Evolutionary conservation across 2,113 vertebrate genomes (phyloP).

Genomic region (Condylura cristata): DNA sequence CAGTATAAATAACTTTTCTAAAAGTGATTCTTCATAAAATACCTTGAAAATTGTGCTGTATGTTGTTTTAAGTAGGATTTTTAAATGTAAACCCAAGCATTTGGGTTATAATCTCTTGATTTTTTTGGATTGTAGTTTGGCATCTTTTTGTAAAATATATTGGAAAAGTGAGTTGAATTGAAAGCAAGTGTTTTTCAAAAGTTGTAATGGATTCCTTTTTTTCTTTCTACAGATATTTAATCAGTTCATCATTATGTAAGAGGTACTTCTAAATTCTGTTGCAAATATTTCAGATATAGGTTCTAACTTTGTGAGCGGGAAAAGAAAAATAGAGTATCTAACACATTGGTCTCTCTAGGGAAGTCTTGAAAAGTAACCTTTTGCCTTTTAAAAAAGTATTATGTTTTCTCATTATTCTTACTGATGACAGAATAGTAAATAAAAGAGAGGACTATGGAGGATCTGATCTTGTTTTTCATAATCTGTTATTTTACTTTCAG

Average conservation of each 20-base stretch:
- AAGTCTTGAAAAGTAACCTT: not conserved
- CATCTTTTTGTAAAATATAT: not conserved
- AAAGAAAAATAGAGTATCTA: not conserved
- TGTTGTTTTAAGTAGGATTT: not conserved
- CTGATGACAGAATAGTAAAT: not conserved
- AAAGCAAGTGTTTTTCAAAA: constrained; percentile 25
- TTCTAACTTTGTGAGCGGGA: not conserved
- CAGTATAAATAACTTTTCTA: constrained; percentile 15
- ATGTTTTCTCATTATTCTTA: constrained; percentile 34
- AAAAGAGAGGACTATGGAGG: not conserved
- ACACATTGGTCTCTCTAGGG: not conserved
- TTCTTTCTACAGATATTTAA: not conserved
- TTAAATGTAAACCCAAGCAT: not conserved
- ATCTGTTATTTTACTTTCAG: not conserved
- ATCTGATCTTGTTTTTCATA: not conserved
- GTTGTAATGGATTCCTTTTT: not conserved
- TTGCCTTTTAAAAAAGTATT: constrained; percentile 4
- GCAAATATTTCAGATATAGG: not conserved
- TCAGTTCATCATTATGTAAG: not conserved
- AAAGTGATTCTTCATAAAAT: not conserved
- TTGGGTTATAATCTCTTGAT: not conserved
- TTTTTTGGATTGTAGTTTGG: not conserved
- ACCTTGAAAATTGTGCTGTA: not conserved
- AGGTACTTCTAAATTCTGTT: not conserved
- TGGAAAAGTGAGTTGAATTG: constrained; percentile 12